These are phyloP conservation scores for Sepioteuthis lessoniana DNA, from an alignment of 2,888 invertebrate species.

Conservation along the genomic window DNA sequence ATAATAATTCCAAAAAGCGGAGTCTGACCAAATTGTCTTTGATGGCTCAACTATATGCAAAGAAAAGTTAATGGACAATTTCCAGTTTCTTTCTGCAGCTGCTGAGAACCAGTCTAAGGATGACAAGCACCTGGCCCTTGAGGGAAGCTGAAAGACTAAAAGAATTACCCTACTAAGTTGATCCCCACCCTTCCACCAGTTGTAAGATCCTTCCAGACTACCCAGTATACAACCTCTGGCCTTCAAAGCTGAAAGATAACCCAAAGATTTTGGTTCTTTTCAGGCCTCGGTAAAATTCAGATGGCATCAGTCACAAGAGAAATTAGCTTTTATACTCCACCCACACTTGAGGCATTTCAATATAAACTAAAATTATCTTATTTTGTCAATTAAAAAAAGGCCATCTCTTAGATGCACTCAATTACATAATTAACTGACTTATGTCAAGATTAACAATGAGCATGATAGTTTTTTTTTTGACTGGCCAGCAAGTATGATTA, in stretches of 20 bases:
- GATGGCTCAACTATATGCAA: background rate
- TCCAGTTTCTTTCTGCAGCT: background rate
- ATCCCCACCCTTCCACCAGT: background rate
- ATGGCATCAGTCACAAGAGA: background rate
- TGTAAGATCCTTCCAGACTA: background rate
- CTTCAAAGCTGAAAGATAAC: background rate
- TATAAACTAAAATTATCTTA: too few species aligned
- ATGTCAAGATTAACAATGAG: too few species aligned
- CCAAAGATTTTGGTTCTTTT: background rate
- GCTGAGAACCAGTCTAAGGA: background rate
- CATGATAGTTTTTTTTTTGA: too few species aligned
- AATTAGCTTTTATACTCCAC: background rate
- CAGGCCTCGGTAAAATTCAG: background rate
- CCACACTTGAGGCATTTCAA: background rate
- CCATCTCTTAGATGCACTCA: too few species aligned
- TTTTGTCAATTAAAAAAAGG: too few species aligned
- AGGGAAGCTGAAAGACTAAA: background rate
- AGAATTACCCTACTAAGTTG: background rate
- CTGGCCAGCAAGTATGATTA: too few species aligned
- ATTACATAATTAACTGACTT: too few species aligned
- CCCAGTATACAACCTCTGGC: background rate
- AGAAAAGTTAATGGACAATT: background rate
- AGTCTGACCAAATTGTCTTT: background rate
- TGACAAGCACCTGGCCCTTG: conserved; percentile 16
- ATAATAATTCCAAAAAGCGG: background rate